Conservation (phyloP, 2,888 invertebrate species). For the Chironomus riparius region DNA sequence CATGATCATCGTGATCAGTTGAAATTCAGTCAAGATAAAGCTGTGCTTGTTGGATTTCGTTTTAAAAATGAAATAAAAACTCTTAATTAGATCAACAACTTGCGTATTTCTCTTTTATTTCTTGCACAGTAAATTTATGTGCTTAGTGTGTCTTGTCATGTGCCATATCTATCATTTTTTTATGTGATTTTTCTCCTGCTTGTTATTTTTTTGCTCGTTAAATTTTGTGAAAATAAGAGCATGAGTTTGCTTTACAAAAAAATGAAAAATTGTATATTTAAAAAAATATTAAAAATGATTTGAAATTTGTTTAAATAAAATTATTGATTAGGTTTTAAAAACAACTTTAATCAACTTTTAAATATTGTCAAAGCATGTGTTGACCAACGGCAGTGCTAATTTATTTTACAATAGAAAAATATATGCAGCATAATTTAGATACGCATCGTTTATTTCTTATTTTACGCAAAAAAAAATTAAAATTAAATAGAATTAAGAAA, state of each 20-base stretch:
- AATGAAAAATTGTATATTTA: too few relatives aligned
- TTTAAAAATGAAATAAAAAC: not conserved
- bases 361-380: too few relatives aligned
- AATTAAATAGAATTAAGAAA: conserved; percentile 8
- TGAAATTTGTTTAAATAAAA: too few relatives aligned
- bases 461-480: not conserved
- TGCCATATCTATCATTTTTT: not conserved
- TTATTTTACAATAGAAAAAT: not conserved
- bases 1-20: not conserved
- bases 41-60: too few relatives aligned
- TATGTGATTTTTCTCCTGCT: not conserved
- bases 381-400: too few relatives aligned
- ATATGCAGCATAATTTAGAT: not conserved
- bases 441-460: not conserved
- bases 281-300: too few relatives aligned
- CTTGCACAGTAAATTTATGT: not conserved
- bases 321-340: too few relatives aligned
- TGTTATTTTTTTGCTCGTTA: not conserved
- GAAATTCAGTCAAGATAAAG: not conserved
- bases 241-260: not conserved
- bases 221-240: too few relatives aligned
- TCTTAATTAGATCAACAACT: not conserved
- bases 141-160: not conserved
- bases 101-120: not conserved
- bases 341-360: too few relatives aligned